Conservation (phyloP, 2,888 invertebrate species). For the Arctia plantaginis region DNA sequence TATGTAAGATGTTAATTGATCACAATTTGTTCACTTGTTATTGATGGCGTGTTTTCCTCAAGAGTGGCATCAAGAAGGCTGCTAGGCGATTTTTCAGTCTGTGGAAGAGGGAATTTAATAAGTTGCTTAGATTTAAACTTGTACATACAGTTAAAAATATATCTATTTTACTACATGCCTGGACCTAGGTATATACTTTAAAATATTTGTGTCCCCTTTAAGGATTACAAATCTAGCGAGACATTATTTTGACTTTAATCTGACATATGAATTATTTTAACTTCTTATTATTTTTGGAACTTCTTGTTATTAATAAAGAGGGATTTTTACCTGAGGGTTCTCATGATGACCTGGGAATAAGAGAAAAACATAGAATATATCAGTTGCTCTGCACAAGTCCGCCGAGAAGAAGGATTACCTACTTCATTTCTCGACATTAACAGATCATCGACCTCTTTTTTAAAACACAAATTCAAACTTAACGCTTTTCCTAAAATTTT, state of each 20-base stretch:
- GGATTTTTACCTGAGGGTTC: slow-evolving; percentile 39
- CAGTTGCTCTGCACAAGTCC: slow-evolving; percentile 17
- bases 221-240: not conserved
- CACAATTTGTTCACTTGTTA: slow-evolving; percentile 44
- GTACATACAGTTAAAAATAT: not conserved
- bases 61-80: slow-evolving; percentile 83
- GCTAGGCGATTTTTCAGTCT: slow-evolving; percentile 85
- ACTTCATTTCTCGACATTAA: not conserved
- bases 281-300: not conserved
- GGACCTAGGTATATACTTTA: slow-evolving; percentile 1
- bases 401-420: slow-evolving; percentile 1
- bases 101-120: slow-evolving; percentile 56
- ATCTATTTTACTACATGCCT: not conserved
- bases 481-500: slow-evolving; percentile 6
- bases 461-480: slow-evolving; percentile 7
- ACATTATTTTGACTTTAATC: not conserved
- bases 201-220: not conserved
- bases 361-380: slow-evolving; percentile 37
- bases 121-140: not conserved
- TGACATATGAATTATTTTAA: not conserved
- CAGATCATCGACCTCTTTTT: slow-evolving; percentile 18
- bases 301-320: slow-evolving; percentile 7
- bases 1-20: slow-evolving; percentile 29
- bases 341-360: slow-evolving; percentile 50
- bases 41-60: slow-evolving; percentile 78